Base-by-base conservation (phyloP, 2,113 vertebrate species). In the Nannobrachium achirus region DNA sequence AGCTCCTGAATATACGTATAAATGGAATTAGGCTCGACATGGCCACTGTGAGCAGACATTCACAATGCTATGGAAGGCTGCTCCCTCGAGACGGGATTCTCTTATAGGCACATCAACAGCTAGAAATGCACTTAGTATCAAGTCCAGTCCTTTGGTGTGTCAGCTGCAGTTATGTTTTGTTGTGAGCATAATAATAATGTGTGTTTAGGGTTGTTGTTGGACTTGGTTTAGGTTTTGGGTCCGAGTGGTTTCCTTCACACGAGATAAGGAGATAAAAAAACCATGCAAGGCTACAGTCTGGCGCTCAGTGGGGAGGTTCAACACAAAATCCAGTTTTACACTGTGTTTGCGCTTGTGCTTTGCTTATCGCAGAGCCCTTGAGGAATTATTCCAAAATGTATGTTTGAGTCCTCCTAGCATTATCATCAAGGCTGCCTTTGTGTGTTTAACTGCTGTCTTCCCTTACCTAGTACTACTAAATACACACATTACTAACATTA, bases 11-110 rank as follows among this genome's bases (percentile, higher is more conserved):
- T 92, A 89, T 89, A 89, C 67, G 85, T 79, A 86, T 78, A 91
- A 91, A 89, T 91, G 78, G 85, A 91, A 90, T 92, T 86, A 91
- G 82, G 76, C 80, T 76, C 7, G 69, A 79, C 76, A 87, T 7
- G 69, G 71, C 69, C 55, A 7, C 72, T 62, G 85, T 76, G 75
- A 81, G 75, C 76, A 65, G 71, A 73, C 57, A 75, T 84, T 81
- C 55, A 16, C 63, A 59, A 76, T 62, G 71, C 64, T 4, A 48
- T 63, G 62, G 42, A 9, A 55, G 59, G 71, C 71, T 58, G 38
- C 49, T 86, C 85, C 79, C 83, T 6, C 0, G 85, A 81, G 83
- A 78, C 73, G 1, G 1, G 56, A 65, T 61, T 67, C 75, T 72
- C 39, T 76, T 81, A 85, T 84, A 85, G 79, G 78, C 80, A 80